Percentiles rank a stretch among this genome's conserved stretches.
These are phyloP conservation scores for Rhincodon typus DNA, from an alignment of 2,797 vertebrate species.

Conservation along the genomic window DNA sequence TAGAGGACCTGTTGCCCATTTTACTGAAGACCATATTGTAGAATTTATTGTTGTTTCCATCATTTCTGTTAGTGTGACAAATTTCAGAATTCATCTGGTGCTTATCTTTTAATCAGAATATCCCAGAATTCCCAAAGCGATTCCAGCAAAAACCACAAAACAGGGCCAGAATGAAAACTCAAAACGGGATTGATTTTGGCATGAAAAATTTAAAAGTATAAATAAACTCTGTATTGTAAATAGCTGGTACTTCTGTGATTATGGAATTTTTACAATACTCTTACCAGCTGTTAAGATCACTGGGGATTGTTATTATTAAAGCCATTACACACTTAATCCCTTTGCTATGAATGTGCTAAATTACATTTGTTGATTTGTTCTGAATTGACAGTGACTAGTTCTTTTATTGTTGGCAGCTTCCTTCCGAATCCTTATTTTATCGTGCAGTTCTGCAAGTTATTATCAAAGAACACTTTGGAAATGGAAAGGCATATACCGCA, in stretches of 20 bases:
- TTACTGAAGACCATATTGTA: neutral
- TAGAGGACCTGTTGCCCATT: neutral
- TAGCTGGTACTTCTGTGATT: neutral
- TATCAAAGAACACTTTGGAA: constrained; percentile 76
- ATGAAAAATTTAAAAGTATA: neutral
- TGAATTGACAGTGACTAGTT: constrained; percentile 16
- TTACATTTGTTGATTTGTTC: constrained; percentile 22
- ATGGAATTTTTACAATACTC: neutral
- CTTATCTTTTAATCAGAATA: neutral
- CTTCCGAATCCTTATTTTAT: constrained; percentile 90
- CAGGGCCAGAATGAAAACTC: constrained; percentile 1
- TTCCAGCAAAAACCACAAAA: neutral
- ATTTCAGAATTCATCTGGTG: neutral
- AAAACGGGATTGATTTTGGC: neutral
- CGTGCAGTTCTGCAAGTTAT: constrained; percentile 91
- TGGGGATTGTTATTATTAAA: constrained; percentile 11
- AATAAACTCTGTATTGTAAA: neutral
- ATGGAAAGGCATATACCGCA: neutral
- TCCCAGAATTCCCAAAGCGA: neutral
- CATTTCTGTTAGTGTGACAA: neutral
- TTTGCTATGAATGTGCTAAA: constrained; percentile 1
- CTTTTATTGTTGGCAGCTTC: constrained; percentile 66
- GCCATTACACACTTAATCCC: neutral
- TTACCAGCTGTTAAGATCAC: neutral
- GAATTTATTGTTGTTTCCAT: neutral